These are phyloP conservation scores for Crossoptilon crossoptilon DNA, from an alignment of 2,797 vertebrate species.

Conservation along the genomic window DNA sequence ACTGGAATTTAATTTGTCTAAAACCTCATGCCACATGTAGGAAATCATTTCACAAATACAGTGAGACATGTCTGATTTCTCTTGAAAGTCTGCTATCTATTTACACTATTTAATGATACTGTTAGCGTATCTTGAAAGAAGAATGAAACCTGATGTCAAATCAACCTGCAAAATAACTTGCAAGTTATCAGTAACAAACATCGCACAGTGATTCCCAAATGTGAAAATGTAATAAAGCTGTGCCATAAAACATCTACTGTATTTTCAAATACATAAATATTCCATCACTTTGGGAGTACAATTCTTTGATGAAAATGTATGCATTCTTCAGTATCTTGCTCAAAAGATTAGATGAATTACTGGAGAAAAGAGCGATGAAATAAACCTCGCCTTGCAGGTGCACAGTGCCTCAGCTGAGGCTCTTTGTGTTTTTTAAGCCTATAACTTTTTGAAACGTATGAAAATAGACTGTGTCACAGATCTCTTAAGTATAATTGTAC, in stretches of 20 bases:
- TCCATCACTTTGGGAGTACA: not conserved
- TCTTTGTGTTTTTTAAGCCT: not conserved
- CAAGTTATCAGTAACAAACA: not conserved
- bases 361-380: not conserved
- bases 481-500: rapidly evolving
- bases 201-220: not conserved
- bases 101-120: not conserved
- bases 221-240: not conserved
- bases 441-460: not conserved
- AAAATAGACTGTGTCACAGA: not conserved
- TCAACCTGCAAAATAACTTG: not conserved
- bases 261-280: not conserved
- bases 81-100: not conserved
- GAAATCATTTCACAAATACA: constrained; percentile 1
- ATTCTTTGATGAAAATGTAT: not conserved
- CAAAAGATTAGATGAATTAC: not conserved
- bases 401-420: not conserved
- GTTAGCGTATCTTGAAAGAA: not conserved
- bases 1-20: not conserved
- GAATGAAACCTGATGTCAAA: not conserved
- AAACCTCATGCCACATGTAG: not conserved
- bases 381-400: not conserved
- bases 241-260: not conserved
- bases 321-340: not conserved
- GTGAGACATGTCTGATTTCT: not conserved